A percentile compares a stretch with the other conserved stretches of the same genome.
These are phyloP conservation scores for Megathymus violae DNA, from an alignment of 1,140 invertebrate genomes.

Conservation along the genomic window DNA sequence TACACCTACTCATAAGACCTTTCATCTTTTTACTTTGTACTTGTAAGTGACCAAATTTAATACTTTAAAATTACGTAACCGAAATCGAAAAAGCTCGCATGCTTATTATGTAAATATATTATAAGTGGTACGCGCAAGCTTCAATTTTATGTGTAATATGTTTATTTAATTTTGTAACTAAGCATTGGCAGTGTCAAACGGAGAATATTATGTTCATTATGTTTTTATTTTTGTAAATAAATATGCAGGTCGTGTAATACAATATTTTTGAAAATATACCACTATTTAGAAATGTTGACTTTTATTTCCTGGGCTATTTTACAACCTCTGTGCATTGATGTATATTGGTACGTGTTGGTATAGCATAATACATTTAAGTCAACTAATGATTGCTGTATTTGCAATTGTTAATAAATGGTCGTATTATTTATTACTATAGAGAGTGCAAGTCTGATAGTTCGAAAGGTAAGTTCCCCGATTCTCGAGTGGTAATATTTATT, in stretches of 20 bases:
- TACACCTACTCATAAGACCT: constrained; percentile 10
- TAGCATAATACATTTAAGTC: too few relatives aligned
- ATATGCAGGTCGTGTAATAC: constrained; percentile 81
- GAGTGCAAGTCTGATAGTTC: too few relatives aligned
- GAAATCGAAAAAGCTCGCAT: constrained; percentile 38
- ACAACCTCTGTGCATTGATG: too few relatives aligned
- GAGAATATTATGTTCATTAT: constrained; percentile 59
- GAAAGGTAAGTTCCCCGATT: too few relatives aligned
- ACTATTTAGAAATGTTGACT: constrained; percentile 72
- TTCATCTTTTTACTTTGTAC: constrained; percentile 6
- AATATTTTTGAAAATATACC: constrained; percentile 83
- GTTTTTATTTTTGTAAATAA: constrained; percentile 79
- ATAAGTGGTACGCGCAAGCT: constrained; percentile 39
- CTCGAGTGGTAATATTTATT: too few relatives aligned
- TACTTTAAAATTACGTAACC: constrained; percentile 8
- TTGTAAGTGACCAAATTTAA: constrained; percentile 15
- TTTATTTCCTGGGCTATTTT: too few relatives aligned
- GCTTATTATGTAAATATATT: constrained; percentile 55
- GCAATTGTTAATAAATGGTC: too few relatives aligned
- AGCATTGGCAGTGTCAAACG: constrained; percentile 57
- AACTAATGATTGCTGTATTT: too few relatives aligned
- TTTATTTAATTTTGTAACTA: constrained; percentile 55
- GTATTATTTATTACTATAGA: too few relatives aligned
- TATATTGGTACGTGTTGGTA: too few relatives aligned
- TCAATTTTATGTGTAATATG: constrained; percentile 36